These are phyloP conservation scores for Ganaspis sp. DNA, from an alignment of 1,140 invertebrate species.

Conservation along the genomic window DNA sequence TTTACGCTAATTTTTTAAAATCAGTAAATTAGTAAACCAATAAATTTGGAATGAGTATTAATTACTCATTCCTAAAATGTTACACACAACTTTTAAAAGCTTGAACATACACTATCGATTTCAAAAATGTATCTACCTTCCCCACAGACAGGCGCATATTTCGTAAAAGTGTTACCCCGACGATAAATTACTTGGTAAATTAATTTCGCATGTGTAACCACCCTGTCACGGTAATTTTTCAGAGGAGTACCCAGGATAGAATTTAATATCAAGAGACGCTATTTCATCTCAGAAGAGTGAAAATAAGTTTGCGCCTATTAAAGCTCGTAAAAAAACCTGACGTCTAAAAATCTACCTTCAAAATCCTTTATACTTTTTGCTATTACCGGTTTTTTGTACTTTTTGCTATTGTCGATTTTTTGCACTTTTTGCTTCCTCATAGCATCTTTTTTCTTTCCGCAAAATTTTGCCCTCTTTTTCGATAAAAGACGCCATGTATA, in stretches of 20 bases:
- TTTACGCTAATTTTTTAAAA: too few relatives aligned
- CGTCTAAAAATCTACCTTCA: too few relatives aligned
- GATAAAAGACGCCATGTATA: too few relatives aligned
- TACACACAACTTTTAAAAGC: constrained; percentile 10
- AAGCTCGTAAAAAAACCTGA: too few relatives aligned
- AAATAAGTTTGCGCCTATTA: background rate
- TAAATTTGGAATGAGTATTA: too few relatives aligned
- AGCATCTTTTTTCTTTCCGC: too few relatives aligned
- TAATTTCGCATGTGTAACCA: constrained; percentile 22
- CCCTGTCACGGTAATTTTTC: constrained; percentile 5
- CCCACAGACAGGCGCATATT: constrained; percentile 14
- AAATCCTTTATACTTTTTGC: too few relatives aligned
- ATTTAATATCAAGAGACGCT: background rate
- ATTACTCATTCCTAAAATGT: background rate
- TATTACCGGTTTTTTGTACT: too few relatives aligned
- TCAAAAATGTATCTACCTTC: constrained; percentile 12
- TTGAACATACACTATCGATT: constrained; percentile 9
- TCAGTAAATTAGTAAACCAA: too few relatives aligned
- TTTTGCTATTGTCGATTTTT: too few relatives aligned
- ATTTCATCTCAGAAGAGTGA: background rate
- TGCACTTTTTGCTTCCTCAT: too few relatives aligned
- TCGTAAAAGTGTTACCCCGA: background rate
- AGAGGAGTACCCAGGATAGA: background rate
- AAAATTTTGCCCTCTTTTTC: too few relatives aligned
- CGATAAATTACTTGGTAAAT: constrained; percentile 23